These are phyloP conservation scores for Geopemphigus sp. DNA, from an alignment of 1,140 invertebrate species.

Conservation along the genomic window DNA sequence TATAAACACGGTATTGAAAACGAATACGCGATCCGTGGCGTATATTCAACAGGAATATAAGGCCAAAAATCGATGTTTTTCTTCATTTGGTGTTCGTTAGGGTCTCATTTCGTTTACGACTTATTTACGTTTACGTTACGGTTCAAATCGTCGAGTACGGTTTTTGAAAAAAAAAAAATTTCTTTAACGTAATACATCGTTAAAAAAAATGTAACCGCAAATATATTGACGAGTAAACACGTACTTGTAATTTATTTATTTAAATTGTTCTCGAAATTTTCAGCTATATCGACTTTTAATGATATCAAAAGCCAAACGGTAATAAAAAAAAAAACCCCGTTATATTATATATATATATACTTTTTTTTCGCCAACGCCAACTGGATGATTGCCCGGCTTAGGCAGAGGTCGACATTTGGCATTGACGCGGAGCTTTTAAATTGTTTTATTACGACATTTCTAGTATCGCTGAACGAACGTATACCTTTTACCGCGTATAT, in stretches of 20 bases:
- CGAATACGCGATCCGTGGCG: too few relatives aligned
- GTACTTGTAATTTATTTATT: constrained; percentile 10
- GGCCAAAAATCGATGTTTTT: too few relatives aligned
- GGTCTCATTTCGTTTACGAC: too few relatives aligned
- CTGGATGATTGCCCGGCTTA: constrained; percentile 24
- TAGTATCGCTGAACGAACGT: not conserved
- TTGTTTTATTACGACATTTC: constrained; percentile 23
- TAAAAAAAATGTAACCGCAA: too few relatives aligned
- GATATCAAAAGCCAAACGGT: constrained; percentile 11
- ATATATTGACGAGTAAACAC: too few relatives aligned
- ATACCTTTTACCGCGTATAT: constrained; percentile 3
- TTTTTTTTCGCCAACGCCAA: constrained; percentile 18
- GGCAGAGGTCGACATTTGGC: constrained; percentile 31
- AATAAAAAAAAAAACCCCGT: constrained; percentile 30
- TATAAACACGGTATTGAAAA: too few relatives aligned
- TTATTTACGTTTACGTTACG: too few relatives aligned
- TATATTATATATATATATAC: constrained; percentile 11
- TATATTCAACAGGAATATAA: too few relatives aligned
- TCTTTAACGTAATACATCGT: too few relatives aligned
- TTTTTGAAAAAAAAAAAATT: too few relatives aligned
- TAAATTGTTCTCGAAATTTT: not conserved
- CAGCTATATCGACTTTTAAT: constrained; percentile 9
- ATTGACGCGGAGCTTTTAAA: constrained; percentile 11
- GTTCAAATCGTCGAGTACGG: too few relatives aligned
- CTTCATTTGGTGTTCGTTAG: too few relatives aligned